Evolutionary conservation across 2,113 vertebrate species (phyloP).

Genomic region (Marmota flaviventris): DNA sequence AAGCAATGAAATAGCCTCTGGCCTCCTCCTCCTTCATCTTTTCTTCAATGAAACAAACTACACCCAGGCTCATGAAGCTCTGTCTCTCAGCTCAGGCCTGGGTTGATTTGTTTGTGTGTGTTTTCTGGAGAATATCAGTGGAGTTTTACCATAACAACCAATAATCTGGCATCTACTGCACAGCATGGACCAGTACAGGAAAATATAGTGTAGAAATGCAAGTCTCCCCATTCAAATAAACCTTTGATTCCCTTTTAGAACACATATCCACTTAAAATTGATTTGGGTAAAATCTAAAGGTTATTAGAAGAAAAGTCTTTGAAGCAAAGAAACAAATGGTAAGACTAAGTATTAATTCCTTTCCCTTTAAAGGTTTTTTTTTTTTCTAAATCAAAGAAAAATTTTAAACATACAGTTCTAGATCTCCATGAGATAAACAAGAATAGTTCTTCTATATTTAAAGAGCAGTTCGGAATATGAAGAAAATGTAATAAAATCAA

Average conservation of each 20-base stretch:
- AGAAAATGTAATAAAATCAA: conserved; percentile 25
- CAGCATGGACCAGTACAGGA: background rate
- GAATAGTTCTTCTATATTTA: conserved; percentile 13
- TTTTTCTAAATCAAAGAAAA: background rate
- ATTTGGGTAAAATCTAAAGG: background rate
- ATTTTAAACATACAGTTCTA: background rate
- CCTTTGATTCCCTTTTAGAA: background rate
- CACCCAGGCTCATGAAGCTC: background rate
- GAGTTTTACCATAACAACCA: background rate
- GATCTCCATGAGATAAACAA: background rate
- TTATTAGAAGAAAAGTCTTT: background rate
- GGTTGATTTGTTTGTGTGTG: background rate
- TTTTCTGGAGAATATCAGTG: background rate
- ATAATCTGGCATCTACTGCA: background rate
- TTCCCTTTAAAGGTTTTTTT: background rate
- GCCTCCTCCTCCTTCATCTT: conserved; percentile 30
- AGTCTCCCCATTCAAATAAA: background rate
- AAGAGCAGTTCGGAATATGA: background rate
- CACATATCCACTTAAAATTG: background rate
- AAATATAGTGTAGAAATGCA: background rate
- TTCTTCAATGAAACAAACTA: conserved; percentile 49
- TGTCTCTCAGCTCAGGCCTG: background rate
- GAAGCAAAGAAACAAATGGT: background rate
- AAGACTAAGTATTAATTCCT: background rate
- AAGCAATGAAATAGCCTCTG: conserved; percentile 67